Evolutionary conservation across 2,797 vertebrate genomes (phyloP).

Genomic region (Vireo griseus): DNA sequence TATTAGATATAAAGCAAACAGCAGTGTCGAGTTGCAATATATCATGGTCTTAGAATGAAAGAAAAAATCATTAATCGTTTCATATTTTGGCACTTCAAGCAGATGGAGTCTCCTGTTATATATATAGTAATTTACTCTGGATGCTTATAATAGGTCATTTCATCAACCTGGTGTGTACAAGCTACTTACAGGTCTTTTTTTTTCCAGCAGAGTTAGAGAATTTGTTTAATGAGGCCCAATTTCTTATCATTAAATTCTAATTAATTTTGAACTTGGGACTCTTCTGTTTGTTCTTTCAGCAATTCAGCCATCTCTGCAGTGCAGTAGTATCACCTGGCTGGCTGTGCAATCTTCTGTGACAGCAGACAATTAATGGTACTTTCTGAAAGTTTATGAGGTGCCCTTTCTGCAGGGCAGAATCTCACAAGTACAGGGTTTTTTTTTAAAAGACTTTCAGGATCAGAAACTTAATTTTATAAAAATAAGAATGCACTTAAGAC

Average conservation of each 20-base stretch:
- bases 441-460: neutral
- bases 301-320: neutral
- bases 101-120: neutral
- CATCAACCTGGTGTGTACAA: neutral
- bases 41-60: neutral
- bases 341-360: neutral
- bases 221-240: neutral
- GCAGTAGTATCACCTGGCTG: neutral
- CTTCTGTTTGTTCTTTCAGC: neutral
- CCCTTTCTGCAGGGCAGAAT: neutral
- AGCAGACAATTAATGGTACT: neutral
- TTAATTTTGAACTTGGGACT: neutral
- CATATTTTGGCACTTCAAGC: conserved; percentile 1
- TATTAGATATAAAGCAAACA: neutral
- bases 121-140: neutral
- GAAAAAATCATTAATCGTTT: neutral
- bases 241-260: neutral
- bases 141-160: neutral
- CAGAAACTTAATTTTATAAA: neutral
- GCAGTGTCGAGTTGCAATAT: rapidly evolving
- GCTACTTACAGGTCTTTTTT: neutral
- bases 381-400: neutral
- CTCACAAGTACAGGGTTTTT: neutral
- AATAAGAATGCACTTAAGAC: neutral
- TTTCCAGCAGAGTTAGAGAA: neutral